Evolutionary conservation across 2,888 invertebrate species (phyloP), one percentile per base, ranked within the genome.

Genomic region (Steromphala cineraria): DNA sequence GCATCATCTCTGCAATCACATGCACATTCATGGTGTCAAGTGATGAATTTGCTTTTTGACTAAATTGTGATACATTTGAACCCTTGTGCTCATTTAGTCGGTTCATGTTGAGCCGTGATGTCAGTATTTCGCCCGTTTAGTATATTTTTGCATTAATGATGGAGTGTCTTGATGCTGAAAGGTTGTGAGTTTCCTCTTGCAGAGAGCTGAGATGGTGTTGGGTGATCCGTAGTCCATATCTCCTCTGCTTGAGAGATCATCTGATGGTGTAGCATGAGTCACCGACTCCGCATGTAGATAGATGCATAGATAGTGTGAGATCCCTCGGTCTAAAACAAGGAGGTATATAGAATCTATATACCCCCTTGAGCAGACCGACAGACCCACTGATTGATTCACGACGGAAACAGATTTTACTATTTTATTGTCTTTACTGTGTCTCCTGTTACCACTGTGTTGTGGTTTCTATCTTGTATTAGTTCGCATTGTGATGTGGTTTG

Each of bases 401-500:
- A 46, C 46, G 46, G 46, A 21, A 28, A 40, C 31, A 76, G 78
- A 31, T 78, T 78, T 67, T 67, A 78, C 28, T 78, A 53, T 78
- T 78, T 67, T 67, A 78, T 46, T 52, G 53, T 76, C 76, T 40
- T 75, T 74, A 71, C 67, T 79, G 79, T 75, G 55, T 55, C 74
- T 79, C 56, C 74, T 53, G 67, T 74, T 31, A 46, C 67, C 53
- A 55, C 56, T 31, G 53, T 74, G 55, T 71, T 31, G 71, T 79
- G 75, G 79, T 74, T 46, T 79, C 53, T 75, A 71, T 79, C 79
- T 79, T 79, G 79, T 79, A 75, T 79, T 78, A 78, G 78, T 62
- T 79, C 74, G 79, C 79, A 79, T 79, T 79, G 79, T 79, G 79
- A 74, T 55, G 79, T 79, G 79, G 79, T 79, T 79, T 79, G 79